Conservation (phyloP, 2,888 invertebrate species). For the Apodemia hepburni region DNA sequence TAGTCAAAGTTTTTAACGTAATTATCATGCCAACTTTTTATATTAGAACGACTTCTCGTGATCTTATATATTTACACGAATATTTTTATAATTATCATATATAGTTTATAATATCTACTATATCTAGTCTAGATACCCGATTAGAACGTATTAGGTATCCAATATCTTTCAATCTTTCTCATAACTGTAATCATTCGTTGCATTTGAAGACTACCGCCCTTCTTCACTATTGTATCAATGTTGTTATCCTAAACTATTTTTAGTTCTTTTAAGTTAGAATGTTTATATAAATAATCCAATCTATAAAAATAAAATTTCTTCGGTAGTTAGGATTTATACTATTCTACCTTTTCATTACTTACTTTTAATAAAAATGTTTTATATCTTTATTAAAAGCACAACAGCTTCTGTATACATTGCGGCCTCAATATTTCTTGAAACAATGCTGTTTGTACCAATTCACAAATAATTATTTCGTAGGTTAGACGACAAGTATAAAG, state of each 20-base stretch:
- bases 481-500: too few relatives aligned
- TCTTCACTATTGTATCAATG: conserved; percentile 80
- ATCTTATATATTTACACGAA: neutral
- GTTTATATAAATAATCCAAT: neutral
- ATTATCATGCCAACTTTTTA: too few relatives aligned
- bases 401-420: neutral
- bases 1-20: too few relatives aligned
- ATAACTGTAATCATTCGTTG: conserved; percentile 55
- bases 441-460: neutral
- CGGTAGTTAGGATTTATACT: conserved; percentile 9
- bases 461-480: too few relatives aligned
- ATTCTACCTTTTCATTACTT: neutral
- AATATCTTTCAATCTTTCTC: conserved; percentile 39
- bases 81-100: neutral
- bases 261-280: conserved; percentile 21
- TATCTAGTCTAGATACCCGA: conserved; percentile 10
- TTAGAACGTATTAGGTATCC: conserved; percentile 37
- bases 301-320: conserved; percentile 4
- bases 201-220: conserved; percentile 74
- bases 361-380: neutral
- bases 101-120: neutral
- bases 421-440: neutral
- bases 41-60: too few relatives aligned
- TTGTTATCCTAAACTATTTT: conserved; percentile 46
- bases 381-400: neutral